phyloP scores from a whole-genome alignment of 2,113 vertebrate species.

The Polypterus senegalus region DNA sequence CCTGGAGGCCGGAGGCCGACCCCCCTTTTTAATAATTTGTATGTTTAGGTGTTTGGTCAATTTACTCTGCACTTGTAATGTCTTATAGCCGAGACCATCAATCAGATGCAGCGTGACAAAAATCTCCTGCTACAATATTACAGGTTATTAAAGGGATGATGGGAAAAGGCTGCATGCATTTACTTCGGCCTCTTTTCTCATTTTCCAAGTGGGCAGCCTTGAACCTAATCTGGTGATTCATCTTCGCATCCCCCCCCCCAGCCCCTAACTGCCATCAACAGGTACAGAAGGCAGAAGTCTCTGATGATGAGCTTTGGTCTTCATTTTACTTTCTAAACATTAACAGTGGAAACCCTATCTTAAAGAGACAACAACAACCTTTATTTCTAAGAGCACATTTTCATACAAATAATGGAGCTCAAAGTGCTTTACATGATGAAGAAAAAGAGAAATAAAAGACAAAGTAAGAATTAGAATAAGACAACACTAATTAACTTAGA shows the following conservation, averaged over 20 bases:
- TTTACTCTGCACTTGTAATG: slow-evolving; percentile 65
- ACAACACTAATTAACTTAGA: no score
- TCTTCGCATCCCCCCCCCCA: slow-evolving; percentile 37
- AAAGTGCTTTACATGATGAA: no score
- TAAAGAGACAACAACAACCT: not conserved
- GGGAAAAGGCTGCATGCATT: slow-evolving; percentile 46
- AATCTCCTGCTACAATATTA: slow-evolving; percentile 65
- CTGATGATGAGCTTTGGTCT: slow-evolving; percentile 43
- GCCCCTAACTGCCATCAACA: slow-evolving; percentile 46
- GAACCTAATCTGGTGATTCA: slow-evolving; percentile 58
- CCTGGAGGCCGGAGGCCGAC: slow-evolving; percentile 44
- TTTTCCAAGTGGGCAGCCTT: slow-evolving; percentile 56
- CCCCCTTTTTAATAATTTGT: slow-evolving; percentile 97
- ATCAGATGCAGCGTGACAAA: slow-evolving; percentile 69
- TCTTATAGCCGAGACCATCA: slow-evolving; percentile 70
- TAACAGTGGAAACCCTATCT: slow-evolving; percentile 4
- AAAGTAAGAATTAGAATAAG: no score
- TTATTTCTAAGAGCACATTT: no score
- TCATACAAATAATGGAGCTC: no score
- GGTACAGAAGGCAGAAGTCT: slow-evolving; percentile 44
- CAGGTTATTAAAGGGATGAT: slow-evolving; percentile 82
- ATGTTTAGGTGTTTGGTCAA: slow-evolving; percentile 85
- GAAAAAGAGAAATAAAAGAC: no score
- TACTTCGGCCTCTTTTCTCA: slow-evolving; percentile 54
- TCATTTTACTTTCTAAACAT: slow-evolving; percentile 28